Evolutionary conservation across 2,113 vertebrate genomes (phyloP), one percentile per base, ranked within the genome.

Genomic region (Chauna torquata): DNA sequence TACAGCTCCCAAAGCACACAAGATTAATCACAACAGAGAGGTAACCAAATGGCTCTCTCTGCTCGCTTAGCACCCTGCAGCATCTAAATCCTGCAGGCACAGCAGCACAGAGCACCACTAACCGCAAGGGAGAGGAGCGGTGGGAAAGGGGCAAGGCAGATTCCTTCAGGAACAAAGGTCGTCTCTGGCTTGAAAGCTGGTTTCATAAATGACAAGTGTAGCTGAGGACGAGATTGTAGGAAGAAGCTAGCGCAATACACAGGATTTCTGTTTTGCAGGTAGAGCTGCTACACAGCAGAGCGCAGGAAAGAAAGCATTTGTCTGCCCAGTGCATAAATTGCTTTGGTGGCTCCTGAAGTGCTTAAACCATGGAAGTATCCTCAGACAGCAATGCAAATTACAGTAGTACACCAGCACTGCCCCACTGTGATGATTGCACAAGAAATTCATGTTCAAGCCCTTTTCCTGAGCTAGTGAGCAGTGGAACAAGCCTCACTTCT

Each of bases 341-440:
- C 94, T 95, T 96, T 96, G 81, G 92, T 77, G 86, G 86, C 75
- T 95, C 91, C 95, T 86, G 42, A 91, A 91, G 91, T 58, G 74
- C 95, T 96, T 91, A 91, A 95, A 58, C 45, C 34, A 10, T 3
- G 65, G 52, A 92, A 88, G 57, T 42, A 71, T 90, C 91, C 84
- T 95, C 91, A 97, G 91, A 94, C 74, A 81, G 92, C 91, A 62
- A 93, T 90, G 93, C 78, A 95, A 96, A 94, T 87, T 84, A 85
- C 54, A 3, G 49, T 62, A 34, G 49, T 61, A 65, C 15, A 61
- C 0, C 2, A 94, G 78, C 13, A 7, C 81, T 77, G 91, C 95
- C 91, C 91, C 91, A 87, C 83, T 89, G 92, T 61, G 81, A 95
- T 62, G 59, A 91, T 62, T 93, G 76, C 72, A 81, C 83, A 89